Conservation (phyloP, 2,888 invertebrate genomes). For the Laothoe populi region DNA sequence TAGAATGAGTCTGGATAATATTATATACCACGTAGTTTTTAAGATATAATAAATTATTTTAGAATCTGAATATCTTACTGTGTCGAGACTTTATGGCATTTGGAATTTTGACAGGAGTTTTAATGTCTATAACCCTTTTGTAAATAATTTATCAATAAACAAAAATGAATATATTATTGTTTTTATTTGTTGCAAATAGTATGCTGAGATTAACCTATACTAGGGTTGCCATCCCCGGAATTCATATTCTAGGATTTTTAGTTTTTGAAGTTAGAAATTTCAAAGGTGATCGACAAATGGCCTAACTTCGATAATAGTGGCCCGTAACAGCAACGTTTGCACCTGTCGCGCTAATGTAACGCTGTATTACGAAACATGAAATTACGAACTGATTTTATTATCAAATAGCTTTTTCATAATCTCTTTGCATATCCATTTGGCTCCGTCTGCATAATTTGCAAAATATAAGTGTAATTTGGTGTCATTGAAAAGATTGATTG, state of each 20-base stretch:
- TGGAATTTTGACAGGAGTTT: constrained; percentile 21
- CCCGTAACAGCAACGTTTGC: constrained; percentile 48
- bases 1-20: constrained; percentile 15
- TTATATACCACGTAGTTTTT: background rate
- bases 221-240: too few species aligned
- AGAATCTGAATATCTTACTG: constrained; percentile 12
- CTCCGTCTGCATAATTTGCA: background rate
- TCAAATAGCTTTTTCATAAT: constrained; percentile 24
- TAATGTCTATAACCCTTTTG: background rate
- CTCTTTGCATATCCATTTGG: constrained; percentile 1
- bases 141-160: background rate
- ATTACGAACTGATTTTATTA: constrained; percentile 36
- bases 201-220: too few species aligned
- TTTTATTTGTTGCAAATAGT: background rate
- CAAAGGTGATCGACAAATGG: constrained; percentile 13
- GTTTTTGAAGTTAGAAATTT: too few species aligned
- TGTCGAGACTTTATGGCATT: too few species aligned
- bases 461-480: too few species aligned
- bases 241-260: too few species aligned
- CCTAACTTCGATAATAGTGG: constrained; percentile 43
- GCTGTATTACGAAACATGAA: constrained; percentile 46
- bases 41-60: constrained; percentile 1
- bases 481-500: too few species aligned
- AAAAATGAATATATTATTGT: background rate
- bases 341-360: constrained; percentile 55